Evolutionary conservation across 2,888 invertebrate genomes (phyloP).

Genomic region (Archips crataeganus): DNA sequence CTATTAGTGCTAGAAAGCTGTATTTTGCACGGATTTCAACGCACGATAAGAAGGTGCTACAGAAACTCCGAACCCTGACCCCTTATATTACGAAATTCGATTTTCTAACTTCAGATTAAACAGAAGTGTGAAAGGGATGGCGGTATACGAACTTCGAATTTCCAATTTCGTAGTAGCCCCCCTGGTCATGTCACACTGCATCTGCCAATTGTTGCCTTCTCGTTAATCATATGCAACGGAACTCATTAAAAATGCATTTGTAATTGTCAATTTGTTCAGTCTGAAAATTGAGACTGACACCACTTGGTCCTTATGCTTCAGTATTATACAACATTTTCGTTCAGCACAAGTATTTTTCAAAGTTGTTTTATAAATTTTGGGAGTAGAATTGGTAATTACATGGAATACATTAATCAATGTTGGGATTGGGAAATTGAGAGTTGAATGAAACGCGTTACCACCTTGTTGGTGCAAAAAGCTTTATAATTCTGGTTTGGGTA

Average conservation of each 20-base stretch:
- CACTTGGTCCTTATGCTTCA: conserved; percentile 4
- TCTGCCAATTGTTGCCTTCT: conserved; percentile 53
- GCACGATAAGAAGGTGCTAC: too few species aligned
- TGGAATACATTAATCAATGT: conserved; percentile 72
- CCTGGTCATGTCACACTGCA: conserved; percentile 22
- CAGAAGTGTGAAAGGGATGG: too few species aligned
- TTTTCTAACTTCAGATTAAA: too few species aligned
- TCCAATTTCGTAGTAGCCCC: neutral
- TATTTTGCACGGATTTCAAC: too few species aligned
- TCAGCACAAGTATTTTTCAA: neutral
- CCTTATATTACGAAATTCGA: too few species aligned
- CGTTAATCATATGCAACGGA: conserved; percentile 77
- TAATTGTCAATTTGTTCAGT: conserved; percentile 75
- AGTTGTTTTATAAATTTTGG: conserved; percentile 61
- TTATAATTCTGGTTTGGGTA: too few species aligned
- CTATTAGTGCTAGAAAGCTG: too few species aligned
- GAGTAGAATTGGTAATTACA: conserved; percentile 72
- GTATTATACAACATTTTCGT: neutral
- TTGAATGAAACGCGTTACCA: conserved; percentile 9
- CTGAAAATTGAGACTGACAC: conserved; percentile 14
- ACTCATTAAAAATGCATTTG: conserved; percentile 80
- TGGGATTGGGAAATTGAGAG: conserved; percentile 38
- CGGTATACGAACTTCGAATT: too few species aligned
- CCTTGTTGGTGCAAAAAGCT: neutral
- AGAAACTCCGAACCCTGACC: too few species aligned